phyloP scores from a whole-genome alignment of 2,888 invertebrate species.

The Spodoptera picta region DNA sequence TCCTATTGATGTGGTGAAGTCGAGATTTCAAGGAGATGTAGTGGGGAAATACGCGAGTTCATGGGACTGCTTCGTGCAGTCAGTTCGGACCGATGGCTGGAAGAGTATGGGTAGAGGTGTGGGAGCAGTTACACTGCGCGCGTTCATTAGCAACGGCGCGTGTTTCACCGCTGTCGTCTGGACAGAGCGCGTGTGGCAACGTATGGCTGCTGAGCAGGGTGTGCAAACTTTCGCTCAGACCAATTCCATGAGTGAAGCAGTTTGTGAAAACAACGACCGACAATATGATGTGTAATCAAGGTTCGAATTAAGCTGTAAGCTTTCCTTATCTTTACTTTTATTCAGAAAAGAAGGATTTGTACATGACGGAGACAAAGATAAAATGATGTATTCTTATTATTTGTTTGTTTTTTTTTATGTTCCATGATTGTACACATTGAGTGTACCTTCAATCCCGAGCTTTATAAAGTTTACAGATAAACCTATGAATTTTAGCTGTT shows the following conservation, averaged over 20 bases:
- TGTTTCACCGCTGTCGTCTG: conserved; percentile 96
- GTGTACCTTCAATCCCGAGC: too few species aligned
- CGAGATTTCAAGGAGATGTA: conserved; percentile 94
- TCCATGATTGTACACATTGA: too few species aligned
- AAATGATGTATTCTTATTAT: conserved; percentile 35
- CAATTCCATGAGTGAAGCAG: conserved; percentile 72
- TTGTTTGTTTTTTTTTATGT: conserved; percentile 17
- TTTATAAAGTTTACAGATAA: too few species aligned
- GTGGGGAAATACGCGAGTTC: conserved; percentile 90
- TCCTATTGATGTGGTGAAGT: conserved; percentile 97
- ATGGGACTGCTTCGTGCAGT: conserved; percentile 92
- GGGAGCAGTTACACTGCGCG: conserved; percentile 93
- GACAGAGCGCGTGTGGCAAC: conserved; percentile 90
- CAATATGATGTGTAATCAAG: conserved; percentile 70
- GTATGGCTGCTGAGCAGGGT: conserved; percentile 65
- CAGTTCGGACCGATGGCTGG: conserved; percentile 91
- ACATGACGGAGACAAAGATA: conserved; percentile 26
- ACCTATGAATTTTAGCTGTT: neutral
- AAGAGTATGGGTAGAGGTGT: conserved; percentile 93
- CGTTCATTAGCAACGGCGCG: conserved; percentile 97
- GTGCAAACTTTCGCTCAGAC: conserved; percentile 66
- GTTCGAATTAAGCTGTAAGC: conserved; percentile 19
- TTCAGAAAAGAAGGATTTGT: conserved; percentile 22
- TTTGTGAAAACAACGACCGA: conserved; percentile 73
- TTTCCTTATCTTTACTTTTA: conserved; percentile 11